A percentile compares a stretch with the other conserved stretches of the same genome.
These are phyloP conservation scores for Dromiciops gliroides DNA, from an alignment of 2,113 vertebrate species.

Conservation along the genomic window DNA sequence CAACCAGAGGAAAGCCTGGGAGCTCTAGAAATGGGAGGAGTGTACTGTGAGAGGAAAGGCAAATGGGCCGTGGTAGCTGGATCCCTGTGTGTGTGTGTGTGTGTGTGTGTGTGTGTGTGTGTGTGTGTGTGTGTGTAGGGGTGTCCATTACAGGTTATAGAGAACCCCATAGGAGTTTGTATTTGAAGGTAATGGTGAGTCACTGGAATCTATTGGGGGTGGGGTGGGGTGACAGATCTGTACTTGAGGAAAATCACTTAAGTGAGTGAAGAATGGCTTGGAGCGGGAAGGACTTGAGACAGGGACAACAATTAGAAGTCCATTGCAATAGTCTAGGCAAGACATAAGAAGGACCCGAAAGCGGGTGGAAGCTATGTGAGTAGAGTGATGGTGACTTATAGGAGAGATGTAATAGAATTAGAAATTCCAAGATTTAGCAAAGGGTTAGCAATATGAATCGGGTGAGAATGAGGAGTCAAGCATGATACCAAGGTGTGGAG, in stretches of 20 bases:
- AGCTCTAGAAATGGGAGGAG: background rate
- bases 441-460: background rate
- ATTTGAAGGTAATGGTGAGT: background rate
- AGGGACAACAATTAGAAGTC: background rate
- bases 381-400: background rate
- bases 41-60: background rate
- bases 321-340: background rate
- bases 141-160: too few species aligned
- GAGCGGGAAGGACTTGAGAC: background rate
- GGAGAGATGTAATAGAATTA: background rate
- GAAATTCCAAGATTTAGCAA: background rate
- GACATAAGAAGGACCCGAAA: background rate
- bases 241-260: background rate
- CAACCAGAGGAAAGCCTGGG: background rate
- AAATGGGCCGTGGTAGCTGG: too few species aligned
- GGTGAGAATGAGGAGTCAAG: too few species aligned
- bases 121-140: too few species aligned
- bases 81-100: too few species aligned
- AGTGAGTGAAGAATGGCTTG: background rate
- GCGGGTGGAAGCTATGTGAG: background rate
- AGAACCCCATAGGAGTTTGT: too few species aligned
- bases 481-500: too few species aligned
- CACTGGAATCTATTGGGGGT: background rate
- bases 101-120: too few species aligned
- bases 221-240: background rate